Conservation (phyloP, 2,888 invertebrate species). For the Synergus gifuensis region DNA sequence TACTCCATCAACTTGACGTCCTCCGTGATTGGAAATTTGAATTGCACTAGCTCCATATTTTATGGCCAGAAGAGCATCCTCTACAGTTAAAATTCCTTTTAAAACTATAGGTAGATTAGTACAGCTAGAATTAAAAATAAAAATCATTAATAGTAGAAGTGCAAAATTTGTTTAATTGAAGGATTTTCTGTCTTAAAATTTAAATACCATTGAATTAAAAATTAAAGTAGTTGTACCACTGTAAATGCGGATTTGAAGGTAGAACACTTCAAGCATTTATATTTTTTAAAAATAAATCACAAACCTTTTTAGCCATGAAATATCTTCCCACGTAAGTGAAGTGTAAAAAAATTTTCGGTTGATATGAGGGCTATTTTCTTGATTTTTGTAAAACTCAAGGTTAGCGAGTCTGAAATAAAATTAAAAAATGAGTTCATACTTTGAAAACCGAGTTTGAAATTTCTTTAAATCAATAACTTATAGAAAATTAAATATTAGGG, state of each 20-base stretch:
- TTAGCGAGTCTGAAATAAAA: conserved; percentile 7
- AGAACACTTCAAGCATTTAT: too few relatives aligned
- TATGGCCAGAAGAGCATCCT: conserved; percentile 89
- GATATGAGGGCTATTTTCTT: not conserved
- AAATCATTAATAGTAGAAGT: not conserved
- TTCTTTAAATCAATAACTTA: conserved; percentile 78
- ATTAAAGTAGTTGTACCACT: too few relatives aligned
- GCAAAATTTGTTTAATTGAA: not conserved
- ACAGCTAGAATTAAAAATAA: conserved; percentile 62
- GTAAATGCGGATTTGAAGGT: too few relatives aligned
- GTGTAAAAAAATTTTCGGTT: conserved; percentile 84
- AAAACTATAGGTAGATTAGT: conserved; percentile 90
- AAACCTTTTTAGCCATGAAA: conserved; percentile 89
- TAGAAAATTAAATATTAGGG: not conserved
- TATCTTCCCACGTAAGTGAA: conserved; percentile 91
- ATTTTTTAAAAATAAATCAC: not conserved
- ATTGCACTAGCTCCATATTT: conserved; percentile 88
- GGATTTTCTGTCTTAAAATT: too few relatives aligned
- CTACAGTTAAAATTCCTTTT: conserved; percentile 91
- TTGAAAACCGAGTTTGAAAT: conserved; percentile 87
- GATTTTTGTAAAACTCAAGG: not conserved
- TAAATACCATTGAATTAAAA: too few relatives aligned
- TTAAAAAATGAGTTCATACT: conserved; percentile 76
- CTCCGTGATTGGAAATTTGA: conserved; percentile 96
- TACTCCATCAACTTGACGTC: conserved; percentile 90